These are phyloP conservation scores for Labia minor DNA, from an alignment of 2,888 invertebrate species.

Conservation along the genomic window DNA sequence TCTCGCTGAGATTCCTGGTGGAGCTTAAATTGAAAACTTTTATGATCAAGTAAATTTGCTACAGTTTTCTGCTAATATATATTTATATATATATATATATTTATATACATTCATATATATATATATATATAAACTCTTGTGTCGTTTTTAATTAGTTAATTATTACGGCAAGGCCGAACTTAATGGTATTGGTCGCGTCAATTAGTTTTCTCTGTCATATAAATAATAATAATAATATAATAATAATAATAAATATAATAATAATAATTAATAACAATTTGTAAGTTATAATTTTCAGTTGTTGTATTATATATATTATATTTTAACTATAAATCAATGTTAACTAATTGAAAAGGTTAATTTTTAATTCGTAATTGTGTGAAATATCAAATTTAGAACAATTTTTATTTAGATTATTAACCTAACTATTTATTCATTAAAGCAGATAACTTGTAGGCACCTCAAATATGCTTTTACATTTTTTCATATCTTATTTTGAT, in stretches of 20 bases:
- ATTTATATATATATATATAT: too few relatives aligned
- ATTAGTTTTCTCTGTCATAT: slow-evolving; percentile 18
- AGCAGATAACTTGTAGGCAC: slow-evolving; percentile 21
- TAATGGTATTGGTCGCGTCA: slow-evolving; percentile 24
- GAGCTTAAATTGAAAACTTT: slow-evolving; percentile 21
- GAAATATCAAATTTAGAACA: slow-evolving; percentile 18
- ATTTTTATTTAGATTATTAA: slow-evolving; percentile 17
- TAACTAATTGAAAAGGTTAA: slow-evolving; percentile 22
- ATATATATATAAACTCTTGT: slow-evolving; percentile 21
- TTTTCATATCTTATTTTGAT: slow-evolving; percentile 19
- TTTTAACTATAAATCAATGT: slow-evolving; percentile 21
- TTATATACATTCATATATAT: too few relatives aligned
- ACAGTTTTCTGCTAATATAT: slow-evolving; percentile 21
- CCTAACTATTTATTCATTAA: slow-evolving; percentile 16
- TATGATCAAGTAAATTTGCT: slow-evolving; percentile 20
- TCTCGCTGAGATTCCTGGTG: slow-evolving; percentile 23
- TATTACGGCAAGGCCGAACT: slow-evolving; percentile 18
- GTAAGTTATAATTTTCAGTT: slow-evolving; percentile 19
- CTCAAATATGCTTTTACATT: slow-evolving; percentile 21
- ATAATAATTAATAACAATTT: background rate
- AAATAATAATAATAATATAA: background rate
- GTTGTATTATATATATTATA: slow-evolving; percentile 24
- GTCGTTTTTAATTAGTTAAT: slow-evolving; percentile 19
- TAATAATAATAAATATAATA: background rate
- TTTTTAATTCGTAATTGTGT: slow-evolving; percentile 23